These are phyloP conservation scores for Homarus gammarus DNA, from an alignment of 2,888 invertebrate species.

Conservation along the genomic window DNA sequence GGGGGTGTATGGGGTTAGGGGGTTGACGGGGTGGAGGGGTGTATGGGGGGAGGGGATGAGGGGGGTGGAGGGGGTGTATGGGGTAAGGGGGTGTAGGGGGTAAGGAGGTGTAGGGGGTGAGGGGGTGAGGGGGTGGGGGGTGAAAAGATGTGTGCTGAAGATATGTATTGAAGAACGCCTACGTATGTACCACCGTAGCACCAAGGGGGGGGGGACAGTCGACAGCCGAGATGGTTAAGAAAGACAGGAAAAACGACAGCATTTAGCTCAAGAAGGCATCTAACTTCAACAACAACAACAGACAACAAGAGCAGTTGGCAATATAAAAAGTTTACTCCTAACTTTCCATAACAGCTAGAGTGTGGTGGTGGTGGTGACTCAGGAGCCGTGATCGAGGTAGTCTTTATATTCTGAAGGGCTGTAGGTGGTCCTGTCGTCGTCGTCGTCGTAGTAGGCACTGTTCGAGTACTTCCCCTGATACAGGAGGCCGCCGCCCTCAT, in stretches of 20 bases:
- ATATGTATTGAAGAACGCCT: background rate
- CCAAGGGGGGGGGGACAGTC: background rate
- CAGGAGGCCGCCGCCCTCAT: constrained; percentile 57
- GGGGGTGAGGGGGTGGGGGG: background rate
- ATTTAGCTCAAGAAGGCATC: constrained; percentile 42
- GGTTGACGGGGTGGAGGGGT: no score
- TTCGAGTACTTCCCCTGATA: constrained; percentile 45
- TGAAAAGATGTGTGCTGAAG: background rate
- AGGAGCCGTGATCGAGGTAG: constrained; percentile 61
- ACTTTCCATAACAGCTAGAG: background rate
- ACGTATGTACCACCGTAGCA: background rate
- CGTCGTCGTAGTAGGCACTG: constrained; percentile 60
- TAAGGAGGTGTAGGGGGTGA: background rate
- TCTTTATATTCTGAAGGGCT: constrained; percentile 61
- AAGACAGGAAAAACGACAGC: constrained; percentile 14
- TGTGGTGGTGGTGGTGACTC: constrained; percentile 33
- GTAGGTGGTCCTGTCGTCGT: constrained; percentile 47
- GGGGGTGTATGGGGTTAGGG: no score
- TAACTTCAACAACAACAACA: constrained; percentile 56
- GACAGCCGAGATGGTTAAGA: background rate
- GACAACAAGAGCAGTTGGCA: constrained; percentile 49
- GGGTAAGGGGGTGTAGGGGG: background rate
- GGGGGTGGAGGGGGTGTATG: no score
- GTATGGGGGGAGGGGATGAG: no score
- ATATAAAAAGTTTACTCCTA: constrained; percentile 45